Base-by-base conservation (phyloP, 2,113 vertebrate genomes). In the Myotis yumanensis region DNA sequence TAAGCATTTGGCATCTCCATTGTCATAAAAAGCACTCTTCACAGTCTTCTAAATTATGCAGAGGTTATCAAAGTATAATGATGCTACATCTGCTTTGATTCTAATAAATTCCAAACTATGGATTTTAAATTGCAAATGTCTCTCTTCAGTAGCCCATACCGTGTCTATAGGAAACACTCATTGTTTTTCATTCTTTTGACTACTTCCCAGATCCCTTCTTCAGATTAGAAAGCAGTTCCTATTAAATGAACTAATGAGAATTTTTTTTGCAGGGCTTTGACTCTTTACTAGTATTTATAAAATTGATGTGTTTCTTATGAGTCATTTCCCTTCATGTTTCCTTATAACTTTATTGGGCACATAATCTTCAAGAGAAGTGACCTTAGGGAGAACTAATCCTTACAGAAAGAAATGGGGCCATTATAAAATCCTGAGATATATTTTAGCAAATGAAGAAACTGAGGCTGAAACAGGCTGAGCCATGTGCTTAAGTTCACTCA, bases 51-150 rank as follows among this genome's bases (percentile, higher is more conserved):
- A 97, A 96, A 89, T 94, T 89, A 96, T 81, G 32, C 35, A 96
- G 37, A 90, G 66, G 0, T 85, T 95, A 91, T 5, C 0, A 43
- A 97, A 52, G 48, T 96, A 88, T 97, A 91, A 85, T 37, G 94
- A 69, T 92, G 46, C 8, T 73, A 93, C 35, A 86, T 97, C 43
- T 96, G 48, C 64, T 97, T 91, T 91, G 35, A 90, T 96, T 97
- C 48, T 90, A 89, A 89, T 94, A 94, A 94, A 97, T 93, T 96
- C 72, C 43, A 71, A 1, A 17, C 54, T 76, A 85, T 82, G 23
- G 48, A 0, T 93, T 4, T 93, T 95, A 93, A 97, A 96, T 96
- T 25, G 6, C 4, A 68, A 96, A 14, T 52, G 4, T 92, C n/a
- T 76, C 2, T 0, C 11, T 20, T 96, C 68, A 62, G 4, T 82